Percentiles rank a stretch among this genome's conserved stretches.
Evolutionary conservation across 2,888 invertebrate species (phyloP).

Genomic region (Coelinius sp.): DNA sequence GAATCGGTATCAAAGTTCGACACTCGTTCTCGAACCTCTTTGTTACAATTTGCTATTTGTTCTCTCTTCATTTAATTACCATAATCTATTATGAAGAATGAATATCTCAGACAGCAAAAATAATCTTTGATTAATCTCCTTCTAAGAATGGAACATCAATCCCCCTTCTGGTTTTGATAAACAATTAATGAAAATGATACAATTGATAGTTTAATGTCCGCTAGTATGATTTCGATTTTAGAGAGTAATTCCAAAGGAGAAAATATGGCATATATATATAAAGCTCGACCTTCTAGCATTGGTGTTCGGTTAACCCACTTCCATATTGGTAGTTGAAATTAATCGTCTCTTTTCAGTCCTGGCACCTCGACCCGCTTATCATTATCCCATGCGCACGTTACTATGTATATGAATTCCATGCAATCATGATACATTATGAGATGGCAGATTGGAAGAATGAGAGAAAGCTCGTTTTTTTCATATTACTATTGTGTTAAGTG

Average conservation of each 20-base stretch:
- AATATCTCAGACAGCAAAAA: no score
- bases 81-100: no score
- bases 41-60: no score
- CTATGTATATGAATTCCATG: background rate
- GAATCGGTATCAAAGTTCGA: no score
- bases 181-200: background rate
- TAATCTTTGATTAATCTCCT: no score
- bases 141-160: background rate
- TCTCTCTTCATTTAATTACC: no score
- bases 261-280: background rate
- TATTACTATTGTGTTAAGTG: no score
- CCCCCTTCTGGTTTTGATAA: background rate
- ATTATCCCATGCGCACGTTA: background rate
- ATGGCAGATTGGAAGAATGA: background rate
- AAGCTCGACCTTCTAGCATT: slow-evolving; percentile 1
- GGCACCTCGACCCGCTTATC: slow-evolving; percentile 17
- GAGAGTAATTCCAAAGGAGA: background rate
- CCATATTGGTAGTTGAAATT: slow-evolving; percentile 1
- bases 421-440: background rate
- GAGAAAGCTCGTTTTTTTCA: background rate
- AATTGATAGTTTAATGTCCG: background rate
- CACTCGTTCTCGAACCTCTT: no score
- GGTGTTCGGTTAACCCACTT: slow-evolving; percentile 14
- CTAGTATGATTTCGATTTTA: background rate
- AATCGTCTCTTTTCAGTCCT: background rate